Base-by-base conservation (phyloP, 1,140 invertebrate genomes). In the Ooceraea biroi region DNA sequence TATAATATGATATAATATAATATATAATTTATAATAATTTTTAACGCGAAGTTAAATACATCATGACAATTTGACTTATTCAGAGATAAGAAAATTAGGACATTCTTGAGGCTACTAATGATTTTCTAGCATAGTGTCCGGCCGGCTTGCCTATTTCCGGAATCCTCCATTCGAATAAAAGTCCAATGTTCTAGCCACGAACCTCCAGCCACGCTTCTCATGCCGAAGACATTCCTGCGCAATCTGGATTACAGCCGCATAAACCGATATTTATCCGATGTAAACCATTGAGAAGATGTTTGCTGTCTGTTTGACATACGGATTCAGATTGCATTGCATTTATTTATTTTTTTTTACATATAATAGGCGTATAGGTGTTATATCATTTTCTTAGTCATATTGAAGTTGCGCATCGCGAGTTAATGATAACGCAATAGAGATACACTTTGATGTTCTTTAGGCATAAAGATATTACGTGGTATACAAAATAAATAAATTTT, bases 141-240 rank as follows among this genome's bases (percentile, higher is more conserved):
- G 27, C 95, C 94, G 0, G 96, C 95, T 85, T 96, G 96, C 17
- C 68, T 52, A 2, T 36, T 7, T 36, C 2, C 92, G 90, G 7
- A 92, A 92, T n/a, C 96, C 96, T 41, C 95, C 94, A 86, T 96
- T 96, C 14, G 96, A 95, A 83, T 95, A 96, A 91, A 96, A 96
- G 88, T 96, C 96, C 36, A 36, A 85, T 96, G 95, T 25, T 95
- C 95, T 36, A 95, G 89, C 1, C 36, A 36, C 7, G 36, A 36
- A 36, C 36, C 95, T 57, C 52, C 19, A n/a, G 92, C 7, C 36
- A 7, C 36, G n/a, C 94, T 92, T 4, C 92, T 94, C 44, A 95
- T 95, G 1, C 96, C 96, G 22, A 96, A 91, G 48, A 94, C 36
- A 36, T 94, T 72, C 95, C 95, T 44, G 93, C 92, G 60, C 95